Percentiles rank a stretch among this genome's conserved stretches.
Conservation (phyloP, 92 coral and sea anemone species). For the Porites divaricata region DNA sequence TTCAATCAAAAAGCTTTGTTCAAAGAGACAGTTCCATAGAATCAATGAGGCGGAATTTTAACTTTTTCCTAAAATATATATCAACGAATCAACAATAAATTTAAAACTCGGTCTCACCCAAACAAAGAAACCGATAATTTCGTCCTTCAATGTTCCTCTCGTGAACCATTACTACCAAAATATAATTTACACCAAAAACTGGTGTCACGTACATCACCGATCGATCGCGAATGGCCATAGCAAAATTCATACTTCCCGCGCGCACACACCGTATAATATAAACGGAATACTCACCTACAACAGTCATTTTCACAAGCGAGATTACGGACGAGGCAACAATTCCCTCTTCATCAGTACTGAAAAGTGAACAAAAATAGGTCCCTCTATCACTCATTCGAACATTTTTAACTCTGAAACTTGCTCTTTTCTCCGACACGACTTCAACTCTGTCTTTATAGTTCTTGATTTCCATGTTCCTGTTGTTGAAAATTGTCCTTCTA, state of each 20-base stretch:
- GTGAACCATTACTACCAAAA: neutral
- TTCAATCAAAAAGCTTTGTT: no score
- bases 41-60: no score
- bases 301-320: constrained; percentile 42
- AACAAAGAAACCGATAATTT: no score
- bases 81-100: no score
- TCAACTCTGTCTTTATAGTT: constrained; percentile 36
- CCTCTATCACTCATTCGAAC: constrained; percentile 53
- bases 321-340: neutral
- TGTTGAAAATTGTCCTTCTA: constrained; percentile 3
- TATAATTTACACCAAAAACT: neutral
- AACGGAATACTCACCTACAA: constrained; percentile 63
- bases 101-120: no score
- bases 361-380: constrained; percentile 48
- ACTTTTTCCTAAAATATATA: no score
- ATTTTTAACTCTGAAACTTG: constrained; percentile 51
- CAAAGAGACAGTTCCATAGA: no score
- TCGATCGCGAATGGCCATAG: neutral
- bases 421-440: constrained; percentile 18
- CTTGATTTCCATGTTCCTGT: neutral
- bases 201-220: neutral
- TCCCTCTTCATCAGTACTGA: neutral
- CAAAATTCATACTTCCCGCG: constrained; percentile 21
- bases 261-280: neutral
- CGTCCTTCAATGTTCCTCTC: neutral